These are phyloP conservation scores for Fratercula arctica DNA, from an alignment of 2,797 vertebrate genomes.

Conservation along the genomic window DNA sequence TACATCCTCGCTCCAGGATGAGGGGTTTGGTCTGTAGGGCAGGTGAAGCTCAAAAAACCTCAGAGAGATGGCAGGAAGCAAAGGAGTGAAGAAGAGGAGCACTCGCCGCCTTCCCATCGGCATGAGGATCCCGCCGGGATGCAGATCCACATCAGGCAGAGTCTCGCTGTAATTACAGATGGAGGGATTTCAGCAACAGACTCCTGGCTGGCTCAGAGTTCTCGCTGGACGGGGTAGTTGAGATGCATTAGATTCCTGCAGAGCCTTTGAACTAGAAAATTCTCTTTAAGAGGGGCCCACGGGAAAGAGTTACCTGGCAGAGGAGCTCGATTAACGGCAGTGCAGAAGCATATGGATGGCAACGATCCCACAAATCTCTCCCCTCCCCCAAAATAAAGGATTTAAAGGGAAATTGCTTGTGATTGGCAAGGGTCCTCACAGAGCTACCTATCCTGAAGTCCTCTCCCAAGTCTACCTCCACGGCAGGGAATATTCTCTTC, in stretches of 20 bases:
- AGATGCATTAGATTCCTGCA: neutral
- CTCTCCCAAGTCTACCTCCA: neutral
- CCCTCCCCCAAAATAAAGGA: accelerated
- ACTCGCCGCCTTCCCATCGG: neutral
- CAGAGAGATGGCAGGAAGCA: neutral
- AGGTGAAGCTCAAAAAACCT: neutral
- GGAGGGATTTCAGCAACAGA: neutral
- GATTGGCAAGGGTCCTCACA: neutral
- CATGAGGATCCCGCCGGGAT: accelerated
- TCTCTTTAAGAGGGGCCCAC: neutral
- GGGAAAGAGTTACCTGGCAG: neutral
- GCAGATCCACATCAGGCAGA: neutral
- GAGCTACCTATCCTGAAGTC: neutral
- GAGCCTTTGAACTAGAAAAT: neutral
- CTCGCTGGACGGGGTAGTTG: neutral
- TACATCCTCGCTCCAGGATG: accelerated
- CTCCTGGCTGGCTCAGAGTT: neutral
- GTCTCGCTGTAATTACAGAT: neutral
- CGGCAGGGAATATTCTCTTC: neutral
- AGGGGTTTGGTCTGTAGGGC: neutral
- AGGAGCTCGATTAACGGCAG: neutral
- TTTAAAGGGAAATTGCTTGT: neutral
- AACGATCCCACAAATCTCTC: accelerated
- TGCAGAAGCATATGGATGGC: neutral
- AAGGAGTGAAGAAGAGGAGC: neutral